These are phyloP conservation scores for Cantharis nigra DNA, from an alignment of 2,888 invertebrate species.

Conservation along the genomic window DNA sequence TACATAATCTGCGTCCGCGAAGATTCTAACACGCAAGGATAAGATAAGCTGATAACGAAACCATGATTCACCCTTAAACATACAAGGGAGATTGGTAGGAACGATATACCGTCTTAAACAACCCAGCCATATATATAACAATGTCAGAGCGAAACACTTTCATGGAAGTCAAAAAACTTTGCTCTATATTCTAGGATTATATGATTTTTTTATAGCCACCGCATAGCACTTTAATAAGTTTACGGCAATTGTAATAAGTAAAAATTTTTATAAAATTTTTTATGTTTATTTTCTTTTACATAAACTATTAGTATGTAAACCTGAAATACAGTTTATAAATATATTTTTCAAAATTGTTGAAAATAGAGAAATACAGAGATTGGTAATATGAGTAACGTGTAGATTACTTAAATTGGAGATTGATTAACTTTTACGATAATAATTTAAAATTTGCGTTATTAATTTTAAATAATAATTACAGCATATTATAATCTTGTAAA, in stretches of 20 bases:
- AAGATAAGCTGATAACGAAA: conserved; percentile 43
- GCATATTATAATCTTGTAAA: too few species aligned
- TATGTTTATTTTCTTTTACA: too few species aligned
- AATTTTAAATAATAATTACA: too few species aligned
- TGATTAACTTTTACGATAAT: too few species aligned
- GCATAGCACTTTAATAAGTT: not conserved
- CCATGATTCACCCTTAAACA: conserved; percentile 45
- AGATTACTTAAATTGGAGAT: too few species aligned
- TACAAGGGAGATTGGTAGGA: conserved; percentile 36
- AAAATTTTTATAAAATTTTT: not conserved
- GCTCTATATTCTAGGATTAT: conserved; percentile 23
- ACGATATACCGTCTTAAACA: conserved; percentile 34
- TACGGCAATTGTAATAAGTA: not conserved
- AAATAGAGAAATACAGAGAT: too few species aligned
- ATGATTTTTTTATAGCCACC: not conserved
- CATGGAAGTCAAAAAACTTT: conserved; percentile 30
- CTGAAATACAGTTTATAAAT: too few species aligned
- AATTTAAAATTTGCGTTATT: too few species aligned
- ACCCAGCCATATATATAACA: conserved; percentile 32
- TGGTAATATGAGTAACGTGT: too few species aligned
- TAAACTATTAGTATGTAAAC: too few species aligned
- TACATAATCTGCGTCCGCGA: conserved; percentile 36
- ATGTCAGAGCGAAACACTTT: conserved; percentile 29
- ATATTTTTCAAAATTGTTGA: too few species aligned
- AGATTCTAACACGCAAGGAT: conserved; percentile 44